Conservation (phyloP, 2,797 vertebrate genomes). For the Epinephelus malabaricus region DNA sequence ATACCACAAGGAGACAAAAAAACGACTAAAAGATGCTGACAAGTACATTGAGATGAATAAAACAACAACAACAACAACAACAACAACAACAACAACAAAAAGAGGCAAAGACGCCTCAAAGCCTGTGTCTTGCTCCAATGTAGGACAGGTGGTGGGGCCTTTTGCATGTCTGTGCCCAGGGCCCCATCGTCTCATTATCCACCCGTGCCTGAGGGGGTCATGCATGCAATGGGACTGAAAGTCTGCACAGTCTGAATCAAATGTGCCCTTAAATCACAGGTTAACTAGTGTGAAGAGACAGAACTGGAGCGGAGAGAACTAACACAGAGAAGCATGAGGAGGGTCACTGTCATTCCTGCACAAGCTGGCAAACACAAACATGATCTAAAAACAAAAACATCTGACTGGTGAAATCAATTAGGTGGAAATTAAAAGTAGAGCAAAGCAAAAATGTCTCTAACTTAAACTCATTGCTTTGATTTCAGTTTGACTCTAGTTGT, state of each 20-base stretch:
- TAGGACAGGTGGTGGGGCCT: no score
- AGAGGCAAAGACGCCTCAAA: no score
- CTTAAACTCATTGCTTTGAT: background rate
- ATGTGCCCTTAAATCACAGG: background rate
- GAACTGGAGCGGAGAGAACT: background rate
- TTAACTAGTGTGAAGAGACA: background rate
- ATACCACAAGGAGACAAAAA: no score
- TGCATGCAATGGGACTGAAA: background rate
- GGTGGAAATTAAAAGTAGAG: background rate
- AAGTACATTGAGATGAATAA: no score
- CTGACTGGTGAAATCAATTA: background rate
- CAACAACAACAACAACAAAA: no score
- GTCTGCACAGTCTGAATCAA: background rate
- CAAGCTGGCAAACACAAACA: background rate
- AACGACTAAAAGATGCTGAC: no score
- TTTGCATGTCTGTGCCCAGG: no score
- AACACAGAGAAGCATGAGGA: background rate
- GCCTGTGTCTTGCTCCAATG: no score
- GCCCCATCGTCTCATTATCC: no score
- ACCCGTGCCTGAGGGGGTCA: background rate
- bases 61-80: no score
- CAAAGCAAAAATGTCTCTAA: background rate
- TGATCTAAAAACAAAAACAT: background rate
- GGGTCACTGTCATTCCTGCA: background rate
- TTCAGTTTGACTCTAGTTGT: background rate